phyloP scores from a whole-genome alignment of 2,888 invertebrate genomes.

The Metellina segmentata region DNA sequence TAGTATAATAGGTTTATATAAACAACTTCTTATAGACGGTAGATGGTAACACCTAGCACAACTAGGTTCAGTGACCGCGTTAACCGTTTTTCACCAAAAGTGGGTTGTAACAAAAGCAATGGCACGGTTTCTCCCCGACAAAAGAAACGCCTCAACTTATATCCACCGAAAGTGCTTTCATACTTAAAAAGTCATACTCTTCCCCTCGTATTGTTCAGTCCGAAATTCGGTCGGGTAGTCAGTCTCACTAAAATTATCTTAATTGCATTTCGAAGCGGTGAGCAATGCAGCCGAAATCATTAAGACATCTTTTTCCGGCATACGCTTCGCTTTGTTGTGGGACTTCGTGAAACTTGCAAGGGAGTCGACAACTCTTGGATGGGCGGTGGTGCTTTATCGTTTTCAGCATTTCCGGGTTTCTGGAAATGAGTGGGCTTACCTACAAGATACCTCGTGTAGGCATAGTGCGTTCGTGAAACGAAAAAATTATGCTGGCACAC shows the following conservation, averaged over 20 bases:
- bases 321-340: neutral
- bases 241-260: constrained; percentile 9
- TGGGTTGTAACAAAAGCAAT: constrained; percentile 58
- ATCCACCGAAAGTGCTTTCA: neutral
- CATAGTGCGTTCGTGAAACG: neutral
- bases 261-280: constrained; percentile 23
- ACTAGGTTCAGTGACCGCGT: constrained; percentile 58
- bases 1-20: neutral
- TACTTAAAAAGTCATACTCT: constrained; percentile 4
- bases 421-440: constrained; percentile 1
- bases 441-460: neutral
- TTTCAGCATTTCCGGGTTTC: constrained; percentile 60
- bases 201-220: constrained; percentile 12
- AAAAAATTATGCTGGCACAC: neutral
- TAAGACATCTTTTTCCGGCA: neutral
- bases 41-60: constrained; percentile 9
- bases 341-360: neutral
- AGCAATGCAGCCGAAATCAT: constrained; percentile 28
- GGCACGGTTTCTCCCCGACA: constrained; percentile 51
- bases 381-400: constrained; percentile 34
- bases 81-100: constrained; percentile 32
- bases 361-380: constrained; percentile 6
- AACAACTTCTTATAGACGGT: neutral
- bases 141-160: constrained; percentile 47
- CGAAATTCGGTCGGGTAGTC: neutral